Percentiles rank a stretch among this genome's conserved stretches.
Conservation (phyloP, 30 jellyfish, hydroid and myxozoan genomes). For the Nemopilema nomurai region DNA sequence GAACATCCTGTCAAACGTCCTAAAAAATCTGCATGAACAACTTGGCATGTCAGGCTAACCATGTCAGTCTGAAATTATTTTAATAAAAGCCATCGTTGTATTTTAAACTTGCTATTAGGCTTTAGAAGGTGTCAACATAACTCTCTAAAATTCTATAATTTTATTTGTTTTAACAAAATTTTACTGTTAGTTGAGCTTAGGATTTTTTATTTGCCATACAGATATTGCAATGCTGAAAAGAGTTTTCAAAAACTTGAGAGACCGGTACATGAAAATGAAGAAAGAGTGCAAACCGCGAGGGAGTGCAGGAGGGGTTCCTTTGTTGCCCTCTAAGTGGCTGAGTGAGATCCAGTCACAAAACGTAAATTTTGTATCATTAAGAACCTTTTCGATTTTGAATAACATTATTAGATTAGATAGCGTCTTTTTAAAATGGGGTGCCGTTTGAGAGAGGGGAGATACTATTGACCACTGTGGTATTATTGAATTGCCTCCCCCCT, state of each 20-base stretch:
- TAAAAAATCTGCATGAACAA: background rate
- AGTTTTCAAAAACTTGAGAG: constrained; percentile 10
- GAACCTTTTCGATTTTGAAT: background rate
- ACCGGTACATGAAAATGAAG: constrained; percentile 25
- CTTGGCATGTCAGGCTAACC: background rate
- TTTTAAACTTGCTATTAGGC: background rate
- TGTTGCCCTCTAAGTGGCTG: constrained; percentile 15
- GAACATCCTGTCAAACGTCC: background rate
- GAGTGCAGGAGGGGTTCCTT: constrained; percentile 49
- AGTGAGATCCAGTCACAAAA: background rate
- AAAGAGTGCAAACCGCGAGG: constrained; percentile 39
- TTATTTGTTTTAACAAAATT: background rate
- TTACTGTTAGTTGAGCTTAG: background rate
- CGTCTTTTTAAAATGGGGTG: background rate
- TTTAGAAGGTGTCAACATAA: background rate
- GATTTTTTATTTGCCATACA: background rate
- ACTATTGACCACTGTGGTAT: background rate
- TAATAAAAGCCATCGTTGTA: background rate
- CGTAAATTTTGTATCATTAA: background rate
- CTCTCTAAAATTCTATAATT: background rate
- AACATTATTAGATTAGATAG: background rate
- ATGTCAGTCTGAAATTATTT: background rate
- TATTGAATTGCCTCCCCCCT: background rate
- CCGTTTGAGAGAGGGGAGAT: background rate
- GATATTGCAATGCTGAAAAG: background rate